phyloP scores from a whole-genome alignment of 2,888 invertebrate genomes.

The Scelioninae gen. 1 region DNA sequence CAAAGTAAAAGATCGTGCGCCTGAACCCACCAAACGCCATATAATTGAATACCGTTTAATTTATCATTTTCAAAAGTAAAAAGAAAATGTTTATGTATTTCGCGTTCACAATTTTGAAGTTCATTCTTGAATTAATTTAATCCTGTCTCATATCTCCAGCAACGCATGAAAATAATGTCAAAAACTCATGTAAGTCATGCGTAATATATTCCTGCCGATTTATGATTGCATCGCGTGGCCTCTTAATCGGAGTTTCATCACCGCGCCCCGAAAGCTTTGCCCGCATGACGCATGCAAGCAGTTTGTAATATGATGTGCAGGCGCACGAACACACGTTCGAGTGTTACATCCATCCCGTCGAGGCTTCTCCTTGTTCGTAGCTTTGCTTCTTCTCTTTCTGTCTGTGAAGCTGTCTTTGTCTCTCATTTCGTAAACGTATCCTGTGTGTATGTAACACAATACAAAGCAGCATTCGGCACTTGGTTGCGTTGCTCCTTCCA shows the following conservation, averaged over 20 bases:
- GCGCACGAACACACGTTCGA: slow-evolving; percentile 68
- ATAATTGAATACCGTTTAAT: slow-evolving; percentile 38
- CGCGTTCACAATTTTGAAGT: slow-evolving; percentile 19
- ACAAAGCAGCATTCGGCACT: slow-evolving; percentile 68
- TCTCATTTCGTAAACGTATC: slow-evolving; percentile 45
- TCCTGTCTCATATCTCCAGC: slow-evolving; percentile 38
- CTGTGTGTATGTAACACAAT: slow-evolving; percentile 57
- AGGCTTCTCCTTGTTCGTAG: slow-evolving; percentile 49
- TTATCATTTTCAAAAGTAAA: slow-evolving; percentile 32
- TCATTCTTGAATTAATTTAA: slow-evolving; percentile 47
- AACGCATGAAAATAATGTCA: slow-evolving; percentile 54
- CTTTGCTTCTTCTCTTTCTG: slow-evolving; percentile 27
- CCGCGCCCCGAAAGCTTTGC: slow-evolving; percentile 67
- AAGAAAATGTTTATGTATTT: slow-evolving; percentile 22
- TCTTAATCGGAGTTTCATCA: slow-evolving; percentile 70
- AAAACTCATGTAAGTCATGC: slow-evolving; percentile 56
- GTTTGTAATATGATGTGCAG: slow-evolving; percentile 69
- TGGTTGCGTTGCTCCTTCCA: slow-evolving; percentile 68
- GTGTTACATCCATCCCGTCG: slow-evolving; percentile 66
- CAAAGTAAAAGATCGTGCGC: slow-evolving; percentile 7
- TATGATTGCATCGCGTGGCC: slow-evolving; percentile 67
- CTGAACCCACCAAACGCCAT: slow-evolving; percentile 14
- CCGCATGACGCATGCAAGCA: slow-evolving; percentile 70
- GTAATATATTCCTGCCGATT: slow-evolving; percentile 61
- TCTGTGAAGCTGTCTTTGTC: slow-evolving; percentile 39